Evolutionary conservation across 2,113 vertebrate species (phyloP), one percentile per base, ranked within the genome.

Genomic region (Nothoprocta perdicaria): DNA sequence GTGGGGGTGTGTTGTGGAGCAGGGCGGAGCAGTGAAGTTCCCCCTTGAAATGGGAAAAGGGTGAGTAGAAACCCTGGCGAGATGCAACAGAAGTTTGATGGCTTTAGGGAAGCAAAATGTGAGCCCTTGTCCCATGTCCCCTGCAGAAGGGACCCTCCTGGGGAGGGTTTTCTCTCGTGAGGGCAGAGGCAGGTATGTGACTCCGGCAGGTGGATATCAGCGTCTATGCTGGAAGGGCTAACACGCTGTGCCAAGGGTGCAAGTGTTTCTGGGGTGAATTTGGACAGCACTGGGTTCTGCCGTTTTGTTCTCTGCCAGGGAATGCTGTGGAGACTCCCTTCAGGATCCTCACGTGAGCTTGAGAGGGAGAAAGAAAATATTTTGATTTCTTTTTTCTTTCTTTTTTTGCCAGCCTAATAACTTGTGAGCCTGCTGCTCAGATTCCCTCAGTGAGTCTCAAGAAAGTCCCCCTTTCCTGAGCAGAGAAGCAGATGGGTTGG

Each of bases 361-460:
- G 76, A 88, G 83, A 89, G n/a, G 46, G 86, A 88, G 69, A 65
- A 74, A 48, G 90, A 88, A 93, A 82, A 72, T 65, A 62, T 35
- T 35, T 91, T 62, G 52, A 27, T 26, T 53, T 26, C 26, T 53
- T 53, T 53, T 86, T 88, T 88, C 40, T 81, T 90, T 65, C 66
- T 0, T 17, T 71, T 80, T 79, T 74, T 81, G 46, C 78, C 52
- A 89, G 52, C 9, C 65, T 88, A 80, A 86, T 92, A 65, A 29
- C 46, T 87, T 0, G 0, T 65, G 71, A 57, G 40, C 60, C 29
- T 53, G 61, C 43, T 84, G 84, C 78, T 40, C 73, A 84, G 78
- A 86, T 85, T 21, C 43, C 24, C 29, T 62, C 0, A 1, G 15
- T 66, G 13, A 5, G 5, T 9, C 48, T 71, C 0, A 2, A 26